Evolutionary conservation across 2,113 vertebrate genomes (phyloP).

Genomic region (Platanista minor): DNA sequence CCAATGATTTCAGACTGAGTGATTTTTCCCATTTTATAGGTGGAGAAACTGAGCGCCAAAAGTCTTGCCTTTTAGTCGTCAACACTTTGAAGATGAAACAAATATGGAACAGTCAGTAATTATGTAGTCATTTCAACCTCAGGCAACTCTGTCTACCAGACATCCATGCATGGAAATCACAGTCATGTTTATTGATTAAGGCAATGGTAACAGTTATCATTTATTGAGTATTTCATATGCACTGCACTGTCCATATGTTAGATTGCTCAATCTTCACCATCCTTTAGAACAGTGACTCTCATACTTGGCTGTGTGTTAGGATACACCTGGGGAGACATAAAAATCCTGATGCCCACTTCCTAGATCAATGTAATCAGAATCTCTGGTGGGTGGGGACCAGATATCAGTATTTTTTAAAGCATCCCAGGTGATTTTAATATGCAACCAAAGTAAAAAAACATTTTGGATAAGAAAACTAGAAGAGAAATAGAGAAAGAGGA

Average conservation of each 20-base stretch:
- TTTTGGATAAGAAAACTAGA: constrained; percentile 14
- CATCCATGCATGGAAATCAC: not conserved
- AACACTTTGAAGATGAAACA: not conserved
- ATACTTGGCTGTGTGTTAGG: not conserved
- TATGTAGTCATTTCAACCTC: not conserved
- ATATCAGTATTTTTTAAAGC: not conserved
- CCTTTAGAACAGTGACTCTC: not conserved
- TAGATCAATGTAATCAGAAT: not conserved
- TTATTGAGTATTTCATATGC: not conserved
- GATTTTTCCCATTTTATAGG: constrained; percentile 40
- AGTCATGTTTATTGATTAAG: not conserved
- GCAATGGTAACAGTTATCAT: not conserved
- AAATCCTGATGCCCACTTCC: not conserved
- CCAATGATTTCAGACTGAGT: not conserved
- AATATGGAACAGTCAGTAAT: not conserved
- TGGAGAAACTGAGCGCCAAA: constrained; percentile 13
- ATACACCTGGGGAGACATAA: not conserved
- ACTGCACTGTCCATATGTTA: not conserved
- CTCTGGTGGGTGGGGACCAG: fast-evolving
- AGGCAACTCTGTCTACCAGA: not conserved
- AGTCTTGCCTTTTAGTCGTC: not conserved
- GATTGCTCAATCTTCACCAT: not conserved
- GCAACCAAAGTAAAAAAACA: not conserved
- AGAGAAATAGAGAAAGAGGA: constrained; percentile 10
- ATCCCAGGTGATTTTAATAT: not conserved